A percentile compares a stretch with the other conserved stretches of the same genome.
Conservation (phyloP, 2,888 invertebrate genomes). For the Physocephala rufipes region DNA sequence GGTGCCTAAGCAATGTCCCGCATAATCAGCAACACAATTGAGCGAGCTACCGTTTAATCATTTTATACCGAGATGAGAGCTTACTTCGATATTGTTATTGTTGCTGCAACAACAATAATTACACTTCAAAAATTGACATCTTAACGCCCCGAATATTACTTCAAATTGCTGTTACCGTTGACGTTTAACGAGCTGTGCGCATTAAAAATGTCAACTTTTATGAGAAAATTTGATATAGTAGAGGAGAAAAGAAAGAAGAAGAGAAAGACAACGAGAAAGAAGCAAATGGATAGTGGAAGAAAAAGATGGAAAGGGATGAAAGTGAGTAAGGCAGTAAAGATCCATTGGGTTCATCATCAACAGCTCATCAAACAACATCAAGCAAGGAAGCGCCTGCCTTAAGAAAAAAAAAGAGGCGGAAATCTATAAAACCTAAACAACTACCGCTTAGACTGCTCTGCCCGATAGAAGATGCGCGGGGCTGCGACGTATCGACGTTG, state of each 20-base stretch:
- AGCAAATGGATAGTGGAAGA: too few species aligned
- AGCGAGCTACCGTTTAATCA: too few species aligned
- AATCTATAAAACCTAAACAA: slow-evolving; percentile 10
- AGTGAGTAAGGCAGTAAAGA: too few species aligned
- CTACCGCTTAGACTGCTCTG: neutral
- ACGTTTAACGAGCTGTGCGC: slow-evolving; percentile 43
- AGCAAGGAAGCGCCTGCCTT: neutral
- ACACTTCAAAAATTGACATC: slow-evolving; percentile 11
- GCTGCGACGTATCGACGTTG: neutral
- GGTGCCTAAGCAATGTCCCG: too few species aligned
- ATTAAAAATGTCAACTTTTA: slow-evolving; percentile 45
- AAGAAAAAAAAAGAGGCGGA: neutral
- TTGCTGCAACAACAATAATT: neutral
- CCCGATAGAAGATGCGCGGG: neutral
- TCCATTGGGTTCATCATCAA: too few species aligned
- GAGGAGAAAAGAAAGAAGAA: slow-evolving; percentile 13
- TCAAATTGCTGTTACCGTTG: slow-evolving; percentile 26
- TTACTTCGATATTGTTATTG: neutral
- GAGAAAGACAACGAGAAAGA: too few species aligned
- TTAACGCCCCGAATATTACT: slow-evolving; percentile 30
- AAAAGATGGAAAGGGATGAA: too few species aligned
- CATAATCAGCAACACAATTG: too few species aligned
- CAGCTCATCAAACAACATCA: too few species aligned
- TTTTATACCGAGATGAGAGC: too few species aligned
- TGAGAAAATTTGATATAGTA: slow-evolving; percentile 36